Conservation (phyloP, 2,797 vertebrate genomes). For the Falco peregrinus region DNA sequence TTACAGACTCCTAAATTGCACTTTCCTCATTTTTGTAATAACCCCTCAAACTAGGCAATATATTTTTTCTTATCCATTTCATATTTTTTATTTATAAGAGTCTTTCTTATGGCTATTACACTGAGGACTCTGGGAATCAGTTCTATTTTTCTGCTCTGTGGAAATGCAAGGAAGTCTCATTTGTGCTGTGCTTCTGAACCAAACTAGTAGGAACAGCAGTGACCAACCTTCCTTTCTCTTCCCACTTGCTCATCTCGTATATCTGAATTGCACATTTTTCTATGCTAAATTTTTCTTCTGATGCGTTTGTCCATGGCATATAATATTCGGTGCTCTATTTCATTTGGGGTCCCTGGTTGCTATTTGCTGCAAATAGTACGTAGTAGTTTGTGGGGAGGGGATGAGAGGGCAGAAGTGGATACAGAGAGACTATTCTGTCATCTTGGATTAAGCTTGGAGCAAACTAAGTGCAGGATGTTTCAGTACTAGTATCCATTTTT, state of each 20-base stretch:
- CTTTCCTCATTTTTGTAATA: background rate
- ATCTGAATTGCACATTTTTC: background rate
- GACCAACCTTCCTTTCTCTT: background rate
- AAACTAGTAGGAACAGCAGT: background rate
- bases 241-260: rapidly evolving
- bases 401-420: background rate
- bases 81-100: background rate
- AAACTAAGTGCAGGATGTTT: background rate
- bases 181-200: background rate
- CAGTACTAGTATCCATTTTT: background rate
- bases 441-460: background rate
- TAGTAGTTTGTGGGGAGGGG: background rate
- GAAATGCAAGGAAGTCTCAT: background rate
- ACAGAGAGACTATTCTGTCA: background rate
- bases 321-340: background rate
- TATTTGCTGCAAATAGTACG: background rate
- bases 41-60: background rate
- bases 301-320: background rate
- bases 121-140: background rate
- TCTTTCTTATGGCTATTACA: background rate
- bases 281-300: background rate
- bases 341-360: background rate
- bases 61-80: background rate
- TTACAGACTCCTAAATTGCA: background rate
- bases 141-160: background rate